phyloP scores from a whole-genome alignment of 1,140 invertebrate species.

The Panagrolaimus sp. region DNA sequence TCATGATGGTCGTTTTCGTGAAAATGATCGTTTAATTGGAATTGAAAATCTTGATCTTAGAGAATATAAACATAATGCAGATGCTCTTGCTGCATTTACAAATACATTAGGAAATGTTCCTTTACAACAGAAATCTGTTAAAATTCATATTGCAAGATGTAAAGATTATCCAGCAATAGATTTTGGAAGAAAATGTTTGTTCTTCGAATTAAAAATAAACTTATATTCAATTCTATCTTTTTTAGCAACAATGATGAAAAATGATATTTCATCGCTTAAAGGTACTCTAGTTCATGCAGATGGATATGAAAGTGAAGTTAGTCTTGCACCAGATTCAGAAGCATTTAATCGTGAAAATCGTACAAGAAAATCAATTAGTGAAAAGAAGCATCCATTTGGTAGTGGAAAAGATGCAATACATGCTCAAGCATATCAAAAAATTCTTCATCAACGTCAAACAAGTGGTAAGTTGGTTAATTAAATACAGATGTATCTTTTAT shows the following conservation, averaged over 20 bases:
- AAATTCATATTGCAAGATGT: not conserved
- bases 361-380: not conserved
- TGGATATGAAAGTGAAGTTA: not conserved
- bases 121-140: not conserved
- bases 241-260: not conserved
- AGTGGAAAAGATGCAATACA: not conserved
- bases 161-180: too few relatives aligned
- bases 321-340: not conserved
- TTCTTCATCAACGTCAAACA: conserved; percentile 4
- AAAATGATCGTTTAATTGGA: not conserved
- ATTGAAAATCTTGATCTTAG: not conserved
- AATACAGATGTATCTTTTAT: too few relatives aligned
- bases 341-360: not conserved
- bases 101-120: not conserved
- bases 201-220: not conserved
- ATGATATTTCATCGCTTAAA: not conserved
- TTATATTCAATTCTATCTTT: not conserved
- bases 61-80: not conserved
- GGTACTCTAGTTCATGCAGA: not conserved
- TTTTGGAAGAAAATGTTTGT: not conserved
- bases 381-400: not conserved
- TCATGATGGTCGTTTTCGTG: conserved; percentile 1
- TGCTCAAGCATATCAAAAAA: not conserved
- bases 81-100: not conserved
- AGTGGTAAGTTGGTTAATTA: not conserved